Base-by-base conservation (phyloP, 2,113 vertebrate species). In the Albula glossodonta region DNA sequence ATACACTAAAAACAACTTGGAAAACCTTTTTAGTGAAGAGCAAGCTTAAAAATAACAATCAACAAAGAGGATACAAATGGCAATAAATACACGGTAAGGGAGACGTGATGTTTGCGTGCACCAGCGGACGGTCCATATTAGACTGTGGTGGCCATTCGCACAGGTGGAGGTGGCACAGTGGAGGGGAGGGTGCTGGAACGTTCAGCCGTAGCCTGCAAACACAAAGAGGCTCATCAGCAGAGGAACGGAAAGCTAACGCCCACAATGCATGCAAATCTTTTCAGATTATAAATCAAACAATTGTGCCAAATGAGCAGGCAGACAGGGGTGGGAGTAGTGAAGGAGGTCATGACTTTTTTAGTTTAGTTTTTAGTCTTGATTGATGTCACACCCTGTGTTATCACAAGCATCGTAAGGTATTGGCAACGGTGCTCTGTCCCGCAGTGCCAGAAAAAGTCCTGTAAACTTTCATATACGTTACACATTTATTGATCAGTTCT, bases 141-240 rank as follows among this genome's bases (percentile, higher is more conserved):
- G 5, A 96, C 95, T 0, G 89, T 95, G 53, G 95, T 95, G 63
- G 95, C 94, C 31, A 91, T 80, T 92, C 94, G 92, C 87, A 93
- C 90, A 8, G 91, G 90, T 0, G 88, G 83, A 2, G 91, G 91
- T 11, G 93, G 85, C 51, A 91, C 83, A 78, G 90, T 93, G 0
- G 84, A 82, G 0, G 94, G 93, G 22, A 93, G 89, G 25, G 89
- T 51, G 74, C 82, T 31, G 0, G 90, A 90, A 25, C 87, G 88
- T 19, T 93, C 93, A 2, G 50, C 77, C 17, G n/a, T 15, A 19
- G 17, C 53, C 60, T 31, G 48, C 13, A 9, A 53, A n/a, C 31
- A 19, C 53, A 19, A 19, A 19, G 60, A 19, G 60, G 53, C 53
- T 56, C 4, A 22, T 19, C 4, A 22, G 22, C 17, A 66, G 1